A percentile compares a stretch with the other conserved stretches of the same genome.
Evolutionary conservation across 2,113 vertebrate genomes (phyloP).

Genomic region (Dicrurus megarhynchus): DNA sequence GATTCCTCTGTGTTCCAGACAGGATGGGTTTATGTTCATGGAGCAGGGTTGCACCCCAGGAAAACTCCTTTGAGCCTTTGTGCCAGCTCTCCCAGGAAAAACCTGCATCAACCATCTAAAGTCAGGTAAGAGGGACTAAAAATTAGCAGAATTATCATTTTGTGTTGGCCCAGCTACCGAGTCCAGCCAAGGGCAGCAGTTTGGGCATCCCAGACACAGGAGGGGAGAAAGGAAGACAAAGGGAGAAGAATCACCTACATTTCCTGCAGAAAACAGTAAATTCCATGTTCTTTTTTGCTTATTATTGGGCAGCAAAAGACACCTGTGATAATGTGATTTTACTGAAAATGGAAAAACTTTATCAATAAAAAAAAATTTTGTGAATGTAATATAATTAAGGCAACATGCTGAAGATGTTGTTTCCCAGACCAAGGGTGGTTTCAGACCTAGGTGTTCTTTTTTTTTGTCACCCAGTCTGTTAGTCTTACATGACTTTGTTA

Average conservation of each 20-base stretch:
- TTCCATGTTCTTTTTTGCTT: neutral
- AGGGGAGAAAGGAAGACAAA: neutral
- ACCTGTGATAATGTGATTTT: neutral
- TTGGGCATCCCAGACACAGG: neutral
- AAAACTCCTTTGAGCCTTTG: neutral
- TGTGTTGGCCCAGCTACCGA: neutral
- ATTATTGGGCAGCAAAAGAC: neutral
- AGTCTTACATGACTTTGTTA: conserved; percentile 42
- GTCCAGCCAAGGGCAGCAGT: neutral
- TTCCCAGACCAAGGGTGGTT: neutral
- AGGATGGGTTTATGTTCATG: neutral
- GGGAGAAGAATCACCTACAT: neutral
- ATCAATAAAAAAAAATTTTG: neutral
- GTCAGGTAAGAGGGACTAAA: neutral
- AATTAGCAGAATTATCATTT: neutral
- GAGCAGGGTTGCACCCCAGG: neutral
- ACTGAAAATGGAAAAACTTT: neutral
- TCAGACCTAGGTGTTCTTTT: neutral
- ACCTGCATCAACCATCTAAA: neutral
- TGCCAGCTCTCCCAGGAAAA: neutral
- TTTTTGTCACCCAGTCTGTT: conserved; percentile 18
- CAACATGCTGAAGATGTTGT: neutral
- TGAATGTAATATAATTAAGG: neutral
- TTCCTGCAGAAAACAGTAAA: neutral
- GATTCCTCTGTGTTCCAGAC: neutral